Evolutionary conservation across 2,113 vertebrate species (phyloP).

Genomic region (Trogon melanurus): DNA sequence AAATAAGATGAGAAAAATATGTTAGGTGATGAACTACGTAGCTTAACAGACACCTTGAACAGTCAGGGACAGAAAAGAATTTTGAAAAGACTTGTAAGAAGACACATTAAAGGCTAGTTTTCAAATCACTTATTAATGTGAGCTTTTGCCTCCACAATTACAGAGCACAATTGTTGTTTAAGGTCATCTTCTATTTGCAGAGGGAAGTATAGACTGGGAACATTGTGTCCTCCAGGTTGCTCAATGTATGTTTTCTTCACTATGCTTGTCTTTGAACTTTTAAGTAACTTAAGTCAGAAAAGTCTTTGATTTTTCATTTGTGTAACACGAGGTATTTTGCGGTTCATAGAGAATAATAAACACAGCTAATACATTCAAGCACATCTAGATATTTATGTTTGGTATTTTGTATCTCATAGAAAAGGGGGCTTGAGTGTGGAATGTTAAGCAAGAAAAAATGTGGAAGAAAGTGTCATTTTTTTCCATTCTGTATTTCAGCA

Average conservation of each 20-base stretch:
- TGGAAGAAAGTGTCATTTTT: background rate
- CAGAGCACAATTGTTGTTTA: background rate
- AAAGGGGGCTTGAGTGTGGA: background rate
- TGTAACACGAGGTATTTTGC: background rate
- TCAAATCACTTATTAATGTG: background rate
- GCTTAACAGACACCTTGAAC: background rate
- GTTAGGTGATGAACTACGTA: background rate
- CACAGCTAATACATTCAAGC: background rate
- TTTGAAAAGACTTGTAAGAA: background rate
- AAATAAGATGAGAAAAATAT: conserved; percentile 18
- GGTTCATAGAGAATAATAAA: background rate
- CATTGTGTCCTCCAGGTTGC: background rate
- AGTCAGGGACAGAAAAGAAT: background rate
- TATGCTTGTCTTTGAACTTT: background rate
- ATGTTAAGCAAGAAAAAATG: background rate
- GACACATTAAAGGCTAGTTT: background rate
- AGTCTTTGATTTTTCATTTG: background rate
- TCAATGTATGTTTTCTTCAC: background rate
- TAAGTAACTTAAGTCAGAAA: background rate
- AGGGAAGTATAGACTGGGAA: background rate
- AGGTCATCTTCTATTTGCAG: background rate
- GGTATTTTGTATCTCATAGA: background rate
- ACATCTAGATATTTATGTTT: background rate
- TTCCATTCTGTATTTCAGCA: background rate
- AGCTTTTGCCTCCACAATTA: background rate